Evolutionary conservation across 2,113 vertebrate genomes (phyloP).

Genomic region (Datnioides undecimradiatus): DNA sequence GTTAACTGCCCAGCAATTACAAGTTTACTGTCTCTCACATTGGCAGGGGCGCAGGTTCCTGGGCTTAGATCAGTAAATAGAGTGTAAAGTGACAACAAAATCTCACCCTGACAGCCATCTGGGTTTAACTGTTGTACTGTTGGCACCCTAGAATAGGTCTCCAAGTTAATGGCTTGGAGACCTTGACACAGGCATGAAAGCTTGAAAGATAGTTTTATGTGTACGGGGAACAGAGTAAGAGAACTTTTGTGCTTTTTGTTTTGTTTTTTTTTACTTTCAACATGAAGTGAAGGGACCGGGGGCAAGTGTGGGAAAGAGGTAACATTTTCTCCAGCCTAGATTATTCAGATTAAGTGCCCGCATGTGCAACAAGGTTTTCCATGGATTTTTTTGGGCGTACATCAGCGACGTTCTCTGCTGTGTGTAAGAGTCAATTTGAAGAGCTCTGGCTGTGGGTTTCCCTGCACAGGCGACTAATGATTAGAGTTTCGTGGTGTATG

Average conservation of each 20-base stretch:
- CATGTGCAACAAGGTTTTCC: constrained; percentile 20
- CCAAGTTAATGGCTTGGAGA: constrained; percentile 64
- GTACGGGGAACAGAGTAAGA: constrained; percentile 26
- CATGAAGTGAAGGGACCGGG: constrained; percentile 18
- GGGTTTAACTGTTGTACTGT: constrained; percentile 65
- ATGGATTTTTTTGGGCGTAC: neutral
- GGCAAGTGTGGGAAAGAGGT: constrained; percentile 70
- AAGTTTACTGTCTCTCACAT: constrained; percentile 44
- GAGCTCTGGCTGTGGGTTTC: constrained; percentile 14
- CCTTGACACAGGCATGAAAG: constrained; percentile 51
- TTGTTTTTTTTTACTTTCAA: constrained; percentile 33
- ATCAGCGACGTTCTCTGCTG: neutral
- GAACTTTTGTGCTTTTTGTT: constrained; percentile 30
- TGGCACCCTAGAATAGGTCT: constrained; percentile 69
- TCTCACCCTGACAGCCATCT: constrained; percentile 57
- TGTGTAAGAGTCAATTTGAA: neutral
- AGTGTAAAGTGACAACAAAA: constrained; percentile 68
- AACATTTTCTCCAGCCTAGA: constrained; percentile 60
- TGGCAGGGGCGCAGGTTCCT: constrained; percentile 42
- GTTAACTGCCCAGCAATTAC: constrained; percentile 60
- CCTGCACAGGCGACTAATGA: constrained; percentile 10
- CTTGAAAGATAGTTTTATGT: constrained; percentile 66
- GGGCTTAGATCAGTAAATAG: constrained; percentile 56
- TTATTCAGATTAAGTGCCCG: constrained; percentile 13
- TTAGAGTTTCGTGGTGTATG: constrained; percentile 41